These are phyloP conservation scores for Cistogaster globosa DNA, from an alignment of 2,888 invertebrate species.

Conservation along the genomic window DNA sequence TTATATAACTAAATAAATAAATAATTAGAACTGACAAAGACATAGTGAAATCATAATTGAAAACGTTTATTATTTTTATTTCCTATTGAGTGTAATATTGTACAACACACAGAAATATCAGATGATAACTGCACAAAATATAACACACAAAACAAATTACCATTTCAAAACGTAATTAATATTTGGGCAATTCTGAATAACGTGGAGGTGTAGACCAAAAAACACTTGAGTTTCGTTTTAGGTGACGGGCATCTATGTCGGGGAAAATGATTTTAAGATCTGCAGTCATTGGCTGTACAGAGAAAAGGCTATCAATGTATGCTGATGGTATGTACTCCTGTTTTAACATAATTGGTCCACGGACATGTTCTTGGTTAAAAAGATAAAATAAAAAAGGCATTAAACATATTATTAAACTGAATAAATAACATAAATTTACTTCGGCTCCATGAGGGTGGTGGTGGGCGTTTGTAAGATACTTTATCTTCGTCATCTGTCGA, in stretches of 20 bases:
- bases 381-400: neutral
- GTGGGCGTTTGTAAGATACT: constrained; percentile 77
- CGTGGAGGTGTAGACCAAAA: constrained; percentile 89
- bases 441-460: constrained; percentile 83
- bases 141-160: too few relatives aligned
- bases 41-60: too few relatives aligned
- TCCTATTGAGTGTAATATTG: too few relatives aligned
- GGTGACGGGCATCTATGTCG: constrained; percentile 85
- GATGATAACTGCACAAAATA: too few relatives aligned
- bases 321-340: constrained; percentile 83
- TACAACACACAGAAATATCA: too few relatives aligned
- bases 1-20: too few relatives aligned
- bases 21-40: too few relatives aligned
- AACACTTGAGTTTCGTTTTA: constrained; percentile 89
- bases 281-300: constrained; percentile 85
- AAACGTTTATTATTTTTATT: too few relatives aligned
- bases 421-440: constrained; percentile 77
- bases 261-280: constrained; percentile 88
- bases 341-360: constrained; percentile 82
- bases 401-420: neutral
- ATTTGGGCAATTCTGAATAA: constrained; percentile 84
- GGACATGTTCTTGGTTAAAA: constrained; percentile 79
- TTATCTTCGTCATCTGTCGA: constrained; percentile 83
- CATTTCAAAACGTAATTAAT: constrained; percentile 72
- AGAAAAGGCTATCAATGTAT: constrained; percentile 86